phyloP scores from a whole-genome alignment of 2,797 vertebrate genomes.

The Melanotaenia pygmaea region DNA sequence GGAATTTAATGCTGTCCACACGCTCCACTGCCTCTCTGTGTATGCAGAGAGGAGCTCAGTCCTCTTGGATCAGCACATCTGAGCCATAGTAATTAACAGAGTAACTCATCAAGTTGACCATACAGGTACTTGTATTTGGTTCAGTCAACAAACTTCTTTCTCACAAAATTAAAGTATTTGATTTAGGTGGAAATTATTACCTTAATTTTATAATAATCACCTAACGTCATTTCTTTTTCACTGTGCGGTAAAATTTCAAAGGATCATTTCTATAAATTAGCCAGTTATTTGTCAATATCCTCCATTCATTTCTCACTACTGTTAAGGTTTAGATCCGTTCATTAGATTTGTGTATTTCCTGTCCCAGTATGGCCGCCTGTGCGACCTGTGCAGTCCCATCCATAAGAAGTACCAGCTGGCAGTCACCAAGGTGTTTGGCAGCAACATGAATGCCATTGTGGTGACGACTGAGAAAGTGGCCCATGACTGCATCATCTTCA shows the following conservation, averaged over 20 bases:
- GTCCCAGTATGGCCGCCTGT: conserved; percentile 89
- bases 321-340: background rate
- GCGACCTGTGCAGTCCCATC: conserved; percentile 93
- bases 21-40: too few relatives aligned
- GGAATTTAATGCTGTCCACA: too few relatives aligned
- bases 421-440: conserved; percentile 92
- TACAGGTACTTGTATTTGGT: too few relatives aligned
- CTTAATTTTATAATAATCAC: too few relatives aligned
- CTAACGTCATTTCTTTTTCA: too few relatives aligned
- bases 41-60: too few relatives aligned
- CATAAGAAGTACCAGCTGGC: conserved; percentile 97
- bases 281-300: background rate
- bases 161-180: too few relatives aligned
- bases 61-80: too few relatives aligned
- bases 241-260: background rate
- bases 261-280: background rate
- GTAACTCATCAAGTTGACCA: too few relatives aligned
- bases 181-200: background rate
- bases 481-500: conserved; percentile 88
- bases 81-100: too few relatives aligned
- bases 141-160: too few relatives aligned
- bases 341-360: background rate
- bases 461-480: conserved; percentile 90
- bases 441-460: conserved; percentile 89
- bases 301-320: background rate